Base-by-base conservation (phyloP, 2,113 vertebrate genomes). In the Pipra filicauda region DNA sequence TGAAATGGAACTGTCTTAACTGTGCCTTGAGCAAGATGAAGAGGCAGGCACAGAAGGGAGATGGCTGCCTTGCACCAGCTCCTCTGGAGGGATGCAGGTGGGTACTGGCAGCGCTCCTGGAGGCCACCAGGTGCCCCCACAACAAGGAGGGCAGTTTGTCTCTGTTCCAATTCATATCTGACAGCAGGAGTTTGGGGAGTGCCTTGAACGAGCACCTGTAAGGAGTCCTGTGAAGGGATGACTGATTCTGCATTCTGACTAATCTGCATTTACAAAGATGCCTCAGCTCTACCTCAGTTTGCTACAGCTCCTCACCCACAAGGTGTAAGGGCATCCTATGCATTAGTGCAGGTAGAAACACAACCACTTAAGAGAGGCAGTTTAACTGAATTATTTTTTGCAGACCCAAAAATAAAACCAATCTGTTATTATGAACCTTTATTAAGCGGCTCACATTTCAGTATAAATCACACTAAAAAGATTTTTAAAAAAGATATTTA, bases 391-490 rank as follows among this genome's bases (percentile, higher is more conserved):
- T 94, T 96, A 64, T 95, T 95, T 96, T 97, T 96, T 97, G 92
- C 93, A 97, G 93, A 98, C 95, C 86, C 94, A 96, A 98, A 96
- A 98, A 97, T 96, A 98, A 98, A 98, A 97, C 93, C 95, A 97
- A 97, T 98, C 97, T 97, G 96, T 97, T 98, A 98, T 97, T 97
- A 98, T 98, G 98, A 99, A 99, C 98, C 99, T 99, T 99, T 99
- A 99, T 99, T 99, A 98, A 98, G 97, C 85, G 98, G 99, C 98
- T 99, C 99, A 98, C 98, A 98, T 98, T 99, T 99, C 98, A 98
- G 98, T 99, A 99, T 98, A 99, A 99, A 99, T 99, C 98, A 99
- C 98, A 99, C 99, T 99, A 99, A 99, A 99, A 98, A 98, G 97
- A 97, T 98, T 95, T 96, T 98, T 96, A 97, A 98, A 99, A 98